Evolutionary conservation across 2,888 invertebrate species (phyloP), one percentile per base, ranked within the genome.

Genomic region (Rhagonycha fulva): DNA sequence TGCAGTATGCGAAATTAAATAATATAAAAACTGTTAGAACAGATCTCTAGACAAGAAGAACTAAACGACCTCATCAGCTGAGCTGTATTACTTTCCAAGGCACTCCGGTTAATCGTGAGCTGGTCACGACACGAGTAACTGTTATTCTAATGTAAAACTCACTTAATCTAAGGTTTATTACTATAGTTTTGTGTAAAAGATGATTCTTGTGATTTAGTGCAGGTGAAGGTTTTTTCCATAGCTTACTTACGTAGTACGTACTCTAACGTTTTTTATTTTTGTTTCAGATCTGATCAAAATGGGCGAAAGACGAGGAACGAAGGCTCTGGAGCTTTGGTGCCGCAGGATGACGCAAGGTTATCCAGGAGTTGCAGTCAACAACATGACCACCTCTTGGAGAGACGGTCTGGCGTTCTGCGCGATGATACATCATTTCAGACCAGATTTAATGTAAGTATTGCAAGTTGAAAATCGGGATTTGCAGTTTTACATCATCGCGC

Each of bases 371-470:
- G 93, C 94, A 86, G 93, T 98, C 82, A 94, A 94, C 81, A 97
- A 98, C 89, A 97, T 98, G 97, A 97, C 97, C 80, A 96, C 96
- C 80, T 96, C 97, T 10, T 98, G 97, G 97, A 92, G 96, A 85
- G 94, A 97, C 90, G 98, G 98, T 75, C 92, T 98, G 81, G 98
- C 96, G 76, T 98, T 98, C 89, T 98, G 98, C 90, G 98, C 98
- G 80, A 93, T 98, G 87, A 97, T 98, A 85, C 98, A 98, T 89
- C 95, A 96, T 88, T 98, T 97, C 89, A 92, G 97, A 85, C 98
- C 98, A 70, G 98, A 98, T 87, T 91, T 98, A 84, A 97, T 98
- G 98, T 98, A 90, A 96, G 96, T 93, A 86, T 24, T 24, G 26
- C 62, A 24, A 23, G 23, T 9, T 73, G 19, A 14, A 63, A 12